These are phyloP conservation scores for Enteromius trimaculatus DNA, from an alignment of 2,797 vertebrate species.

Conservation along the genomic window DNA sequence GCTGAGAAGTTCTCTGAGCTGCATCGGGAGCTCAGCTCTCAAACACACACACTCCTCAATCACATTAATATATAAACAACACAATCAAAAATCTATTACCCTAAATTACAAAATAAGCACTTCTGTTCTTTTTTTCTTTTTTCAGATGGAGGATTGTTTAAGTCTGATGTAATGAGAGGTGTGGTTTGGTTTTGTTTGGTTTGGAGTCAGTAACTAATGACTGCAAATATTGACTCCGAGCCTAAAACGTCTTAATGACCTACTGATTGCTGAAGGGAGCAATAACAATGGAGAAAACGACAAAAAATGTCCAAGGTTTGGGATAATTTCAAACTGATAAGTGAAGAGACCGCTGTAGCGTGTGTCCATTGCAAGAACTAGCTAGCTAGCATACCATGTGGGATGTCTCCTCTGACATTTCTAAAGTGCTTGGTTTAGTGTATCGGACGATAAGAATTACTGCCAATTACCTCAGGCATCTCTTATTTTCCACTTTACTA, in stretches of 20 bases:
- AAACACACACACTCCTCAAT: conserved; percentile 34
- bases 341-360: no score
- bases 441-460: conserved; percentile 33
- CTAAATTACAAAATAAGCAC: conserved; percentile 1
- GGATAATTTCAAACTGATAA: no score
- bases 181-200: conserved; percentile 9
- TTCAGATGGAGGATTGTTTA: conserved; percentile 9
- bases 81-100: conserved; percentile 11
- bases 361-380: no score
- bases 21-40: conserved; percentile 18
- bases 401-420: not conserved
- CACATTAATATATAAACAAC: conserved; percentile 16
- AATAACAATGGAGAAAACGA: no score
- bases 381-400: no score
- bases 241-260: conserved; percentile 36
- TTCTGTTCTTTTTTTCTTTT: not conserved
- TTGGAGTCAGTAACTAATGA: conserved; percentile 13
- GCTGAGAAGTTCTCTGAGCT: conserved; percentile 23
- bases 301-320: no score
- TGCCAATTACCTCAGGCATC: conserved; percentile 29
- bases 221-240: conserved; percentile 31
- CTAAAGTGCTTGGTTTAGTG: conserved; percentile 16
- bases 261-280: conserved; percentile 6
- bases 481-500: not conserved
- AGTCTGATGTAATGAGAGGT: conserved; percentile 11